Conservation (phyloP, 2,888 invertebrate genomes). For the Polydrusus tereticollis region DNA sequence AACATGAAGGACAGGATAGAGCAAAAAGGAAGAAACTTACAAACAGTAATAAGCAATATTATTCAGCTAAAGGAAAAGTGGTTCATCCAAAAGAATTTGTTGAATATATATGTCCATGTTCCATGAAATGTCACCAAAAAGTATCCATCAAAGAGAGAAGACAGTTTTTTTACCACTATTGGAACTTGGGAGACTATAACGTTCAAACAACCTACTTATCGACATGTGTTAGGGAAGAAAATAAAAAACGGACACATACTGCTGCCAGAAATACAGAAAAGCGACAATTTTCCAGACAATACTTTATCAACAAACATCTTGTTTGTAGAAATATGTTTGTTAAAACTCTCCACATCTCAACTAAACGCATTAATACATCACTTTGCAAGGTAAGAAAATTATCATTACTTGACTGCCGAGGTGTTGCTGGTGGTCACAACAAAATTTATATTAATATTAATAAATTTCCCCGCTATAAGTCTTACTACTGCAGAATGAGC, state of each 20-base stretch:
- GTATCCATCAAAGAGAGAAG: conserved; percentile 9
- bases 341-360: conserved; percentile 18
- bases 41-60: conserved; percentile 41
- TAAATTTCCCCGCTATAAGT: conserved; percentile 19
- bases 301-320: conserved; percentile 3
- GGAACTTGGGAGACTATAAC: neutral
- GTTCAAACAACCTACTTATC: conserved; percentile 14
- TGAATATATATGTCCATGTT: conserved; percentile 31
- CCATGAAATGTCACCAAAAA: conserved; percentile 21
- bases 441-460: conserved; percentile 28
- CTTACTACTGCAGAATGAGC: conserved; percentile 17
- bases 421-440: conserved; percentile 48
- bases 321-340: conserved; percentile 26
- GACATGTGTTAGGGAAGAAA: conserved; percentile 13
- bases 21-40: neutral
- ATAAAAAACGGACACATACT: neutral
- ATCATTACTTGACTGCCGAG: conserved; percentile 26
- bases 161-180: conserved; percentile 23
- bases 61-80: conserved; percentile 42
- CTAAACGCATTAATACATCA: conserved; percentile 22
- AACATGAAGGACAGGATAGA: conserved; percentile 16
- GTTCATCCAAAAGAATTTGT: conserved; percentile 35
- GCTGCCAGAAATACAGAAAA: conserved; percentile 9
- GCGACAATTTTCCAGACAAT: conserved; percentile 17
- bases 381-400: conserved; percentile 11